Evolutionary conservation across 2,888 invertebrate genomes (phyloP).

Genomic region (Bellardia pandia): DNA sequence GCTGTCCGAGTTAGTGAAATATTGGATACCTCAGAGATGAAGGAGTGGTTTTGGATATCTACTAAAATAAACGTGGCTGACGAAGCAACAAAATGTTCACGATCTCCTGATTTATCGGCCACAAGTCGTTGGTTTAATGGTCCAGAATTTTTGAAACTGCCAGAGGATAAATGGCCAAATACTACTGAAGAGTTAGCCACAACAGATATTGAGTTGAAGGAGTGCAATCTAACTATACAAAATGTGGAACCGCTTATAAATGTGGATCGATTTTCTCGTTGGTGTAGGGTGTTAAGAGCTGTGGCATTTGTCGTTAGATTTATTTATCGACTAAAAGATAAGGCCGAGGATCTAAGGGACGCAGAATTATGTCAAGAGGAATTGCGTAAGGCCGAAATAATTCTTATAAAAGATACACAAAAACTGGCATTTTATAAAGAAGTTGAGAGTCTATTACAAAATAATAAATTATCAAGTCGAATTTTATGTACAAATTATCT

Average conservation of each 20-base stretch:
- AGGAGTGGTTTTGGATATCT: conserved; percentile 52
- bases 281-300: conserved; percentile 44
- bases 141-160: conserved; percentile 34
- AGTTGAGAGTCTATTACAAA: conserved; percentile 22
- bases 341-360: neutral
- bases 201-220: conserved; percentile 45
- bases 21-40: conserved; percentile 40
- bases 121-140: conserved; percentile 36
- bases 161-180: conserved; percentile 8
- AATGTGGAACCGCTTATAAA: conserved; percentile 39
- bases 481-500: conserved; percentile 43
- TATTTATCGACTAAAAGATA: neutral
- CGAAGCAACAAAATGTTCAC: conserved; percentile 39
- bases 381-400: conserved; percentile 40
- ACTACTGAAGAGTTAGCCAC: neutral
- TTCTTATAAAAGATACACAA: conserved; percentile 37
- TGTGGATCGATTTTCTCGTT: conserved; percentile 52
- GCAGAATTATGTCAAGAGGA: conserved; percentile 14
- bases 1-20: conserved; percentile 55
- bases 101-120: neutral
- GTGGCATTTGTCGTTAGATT: conserved; percentile 42
- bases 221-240: conserved; percentile 5
- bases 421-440: conserved; percentile 24
- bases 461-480: conserved; percentile 32
- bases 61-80: conserved; percentile 43